phyloP scores from a whole-genome alignment of 1,140 invertebrate genomes.

The Ceratosolen fusciceps region DNA sequence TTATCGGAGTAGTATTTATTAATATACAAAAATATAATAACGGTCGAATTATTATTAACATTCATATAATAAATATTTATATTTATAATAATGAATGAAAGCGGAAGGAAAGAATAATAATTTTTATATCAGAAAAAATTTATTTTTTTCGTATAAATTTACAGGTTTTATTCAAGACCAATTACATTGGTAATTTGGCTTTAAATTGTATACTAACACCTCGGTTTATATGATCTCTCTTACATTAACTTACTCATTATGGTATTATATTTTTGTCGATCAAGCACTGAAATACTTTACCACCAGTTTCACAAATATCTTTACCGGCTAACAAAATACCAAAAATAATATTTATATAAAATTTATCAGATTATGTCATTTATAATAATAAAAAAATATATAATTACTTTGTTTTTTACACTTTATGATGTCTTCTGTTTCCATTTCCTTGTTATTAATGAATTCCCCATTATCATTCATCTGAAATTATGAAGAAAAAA shows the following conservation, averaged over 20 bases:
- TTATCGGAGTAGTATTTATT: too few species aligned
- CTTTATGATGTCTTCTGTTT: not conserved
- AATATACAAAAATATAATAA: too few species aligned
- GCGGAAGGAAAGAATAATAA: too few species aligned
- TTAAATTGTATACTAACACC: too few species aligned
- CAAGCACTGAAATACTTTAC: conserved; percentile 21
- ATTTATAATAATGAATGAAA: too few species aligned
- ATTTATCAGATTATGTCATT: not conserved
- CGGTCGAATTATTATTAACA: too few species aligned
- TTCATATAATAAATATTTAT: too few species aligned
- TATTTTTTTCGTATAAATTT: too few species aligned
- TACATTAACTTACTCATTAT: not conserved
- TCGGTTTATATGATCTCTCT: not conserved
- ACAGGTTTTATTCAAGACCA: too few species aligned
- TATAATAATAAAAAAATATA: not conserved
- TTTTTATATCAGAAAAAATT: too few species aligned
- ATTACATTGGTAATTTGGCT: too few species aligned
- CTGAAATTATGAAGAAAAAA: too few species aligned
- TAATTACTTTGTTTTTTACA: conserved; percentile 22
- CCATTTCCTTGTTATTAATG: not conserved
- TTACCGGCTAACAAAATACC: conserved; percentile 6
- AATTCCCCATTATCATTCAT: not conserved
- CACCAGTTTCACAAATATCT: conserved; percentile 33
- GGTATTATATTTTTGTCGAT: not conserved
- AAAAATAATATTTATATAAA: not conserved